Evolutionary conservation across 2,888 invertebrate species (phyloP), one percentile per base, ranked within the genome.

Genomic region (Hirudinaria manillensis): DNA sequence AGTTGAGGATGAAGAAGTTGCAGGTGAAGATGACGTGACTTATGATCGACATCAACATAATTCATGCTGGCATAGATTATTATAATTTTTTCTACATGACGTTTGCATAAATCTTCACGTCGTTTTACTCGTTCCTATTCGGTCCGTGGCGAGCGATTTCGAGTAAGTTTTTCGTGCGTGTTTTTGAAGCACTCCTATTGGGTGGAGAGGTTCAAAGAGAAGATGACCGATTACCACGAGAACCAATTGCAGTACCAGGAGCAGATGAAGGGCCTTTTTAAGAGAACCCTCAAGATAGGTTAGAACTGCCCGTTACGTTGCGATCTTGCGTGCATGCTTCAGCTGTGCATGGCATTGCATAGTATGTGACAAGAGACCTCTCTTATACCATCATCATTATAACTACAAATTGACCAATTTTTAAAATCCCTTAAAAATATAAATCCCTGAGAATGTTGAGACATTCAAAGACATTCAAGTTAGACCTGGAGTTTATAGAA

Each of bases 221-320:
- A 29, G 34, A 75, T 75, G 75, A 68, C 75, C 29, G 68, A 68
- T 19, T 75, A 75, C 45, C 67, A 70, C 27, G 67, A 67, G 51
- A 53, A 70, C 55, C 75, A 75, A 21, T 4, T 75, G n/a, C 75
- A 75, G 24, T 70, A 68, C 34, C 27, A 68, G 51, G 53, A 75
- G 16, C 68, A 38, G 45, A 68, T 67, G 53, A 75, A 75, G 55
- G 32, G 56, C 55, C 32, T 34, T 51, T 65, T 72, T 10, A 24
- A 56, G 24, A 51, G 53, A 19, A 45, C 45, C 32, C 27, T 66
- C 24, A 16, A 55, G 24, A 72, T 65, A 45, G 45, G 75, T 66
- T 68, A 19, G 70, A 32, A 34, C 27, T 6, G 68, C 13, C 10
- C 24, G 65, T 65, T 65, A 65, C 27, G 65, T 65, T n/a, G 65